Conservation (phyloP, 2,797 vertebrate species). For the Gallinago nigripennis region DNA sequence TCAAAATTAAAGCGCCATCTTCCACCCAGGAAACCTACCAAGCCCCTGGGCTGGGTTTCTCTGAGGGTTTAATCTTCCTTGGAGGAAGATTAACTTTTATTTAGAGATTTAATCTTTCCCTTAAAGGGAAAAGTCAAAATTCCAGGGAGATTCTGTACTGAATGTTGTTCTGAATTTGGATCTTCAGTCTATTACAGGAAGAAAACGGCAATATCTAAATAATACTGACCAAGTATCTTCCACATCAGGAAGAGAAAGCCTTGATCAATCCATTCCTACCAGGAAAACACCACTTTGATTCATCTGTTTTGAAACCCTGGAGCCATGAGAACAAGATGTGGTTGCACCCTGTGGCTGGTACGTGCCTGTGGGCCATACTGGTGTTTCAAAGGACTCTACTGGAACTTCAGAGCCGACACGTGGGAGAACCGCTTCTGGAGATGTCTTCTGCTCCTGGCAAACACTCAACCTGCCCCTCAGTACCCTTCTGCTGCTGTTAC, state of each 20-base stretch:
- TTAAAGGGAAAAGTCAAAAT: background rate
- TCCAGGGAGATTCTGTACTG: background rate
- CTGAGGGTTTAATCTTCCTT: background rate
- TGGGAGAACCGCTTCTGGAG: background rate
- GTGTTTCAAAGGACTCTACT: background rate
- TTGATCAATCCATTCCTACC: background rate
- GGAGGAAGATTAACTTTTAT: too few relatives aligned
- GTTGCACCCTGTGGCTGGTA: background rate
- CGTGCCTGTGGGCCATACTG: background rate
- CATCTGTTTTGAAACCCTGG: background rate
- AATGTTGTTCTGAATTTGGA: background rate
- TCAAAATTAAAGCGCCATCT: background rate
- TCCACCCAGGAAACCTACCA: background rate
- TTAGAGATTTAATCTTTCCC: too few relatives aligned
- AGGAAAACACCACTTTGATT: background rate
- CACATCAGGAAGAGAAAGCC: background rate
- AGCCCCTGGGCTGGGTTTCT: background rate
- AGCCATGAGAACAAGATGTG: background rate
- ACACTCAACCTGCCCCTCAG: background rate
- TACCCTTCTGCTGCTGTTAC: background rate
- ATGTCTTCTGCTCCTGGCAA: background rate
- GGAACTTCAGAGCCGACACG: accelerated
- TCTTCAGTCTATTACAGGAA: background rate
- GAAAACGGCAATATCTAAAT: background rate
- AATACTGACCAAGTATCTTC: background rate